A percentile compares a stretch with the other conserved stretches of the same genome.
phyloP scores from a whole-genome alignment of 2,113 vertebrate genomes.

The Coracopsis vasa region DNA sequence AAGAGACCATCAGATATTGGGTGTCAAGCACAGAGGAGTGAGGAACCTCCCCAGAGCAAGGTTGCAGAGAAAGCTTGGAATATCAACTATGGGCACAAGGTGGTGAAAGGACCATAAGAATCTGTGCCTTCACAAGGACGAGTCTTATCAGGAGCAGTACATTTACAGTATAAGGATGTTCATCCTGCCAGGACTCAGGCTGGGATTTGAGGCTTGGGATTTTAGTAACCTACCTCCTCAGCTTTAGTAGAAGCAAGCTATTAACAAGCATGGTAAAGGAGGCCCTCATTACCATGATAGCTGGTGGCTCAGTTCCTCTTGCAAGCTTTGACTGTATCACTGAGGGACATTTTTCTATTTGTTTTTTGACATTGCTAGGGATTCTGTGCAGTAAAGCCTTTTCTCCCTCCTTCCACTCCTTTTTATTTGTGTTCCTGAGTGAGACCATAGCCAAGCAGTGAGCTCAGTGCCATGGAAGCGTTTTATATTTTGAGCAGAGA shows the following conservation, averaged over 20 bases:
- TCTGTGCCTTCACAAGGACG: not conserved
- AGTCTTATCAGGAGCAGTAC: not conserved
- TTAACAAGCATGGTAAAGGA: not conserved
- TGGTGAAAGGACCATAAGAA: not conserved
- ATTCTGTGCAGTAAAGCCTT: not conserved
- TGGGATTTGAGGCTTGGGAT: not conserved
- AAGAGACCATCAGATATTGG: not conserved
- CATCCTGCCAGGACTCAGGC: not conserved
- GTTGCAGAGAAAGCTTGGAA: not conserved
- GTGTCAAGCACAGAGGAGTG: not conserved
- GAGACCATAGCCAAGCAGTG: slow-evolving; percentile 18
- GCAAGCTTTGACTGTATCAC: not conserved
- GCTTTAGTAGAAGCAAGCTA: not conserved
- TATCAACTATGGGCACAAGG: not conserved
- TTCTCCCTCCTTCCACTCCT: not conserved
- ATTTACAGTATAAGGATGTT: not conserved
- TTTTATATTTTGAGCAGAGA: slow-evolving; percentile 68
- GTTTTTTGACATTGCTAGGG: not conserved
- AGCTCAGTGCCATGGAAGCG: slow-evolving; percentile 56
- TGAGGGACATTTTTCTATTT: not conserved
- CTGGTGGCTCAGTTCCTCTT: not conserved
- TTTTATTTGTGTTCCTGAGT: slow-evolving; percentile 22
- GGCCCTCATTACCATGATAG: not conserved
- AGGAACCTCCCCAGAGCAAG: not conserved
- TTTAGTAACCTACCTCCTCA: not conserved